Conservation (phyloP, 2,888 invertebrate genomes). For the Anoncus sp. region DNA sequence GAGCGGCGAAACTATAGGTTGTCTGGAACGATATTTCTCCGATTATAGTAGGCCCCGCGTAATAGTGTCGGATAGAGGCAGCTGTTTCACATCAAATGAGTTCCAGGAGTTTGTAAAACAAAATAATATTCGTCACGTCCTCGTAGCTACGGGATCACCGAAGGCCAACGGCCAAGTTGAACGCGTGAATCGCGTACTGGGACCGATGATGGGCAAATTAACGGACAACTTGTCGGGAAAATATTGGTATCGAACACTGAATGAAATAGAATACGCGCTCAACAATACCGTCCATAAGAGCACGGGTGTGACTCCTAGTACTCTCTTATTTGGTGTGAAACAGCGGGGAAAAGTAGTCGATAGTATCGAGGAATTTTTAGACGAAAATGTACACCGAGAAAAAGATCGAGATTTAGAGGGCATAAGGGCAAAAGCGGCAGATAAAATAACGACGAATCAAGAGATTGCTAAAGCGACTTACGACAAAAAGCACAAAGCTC, state of each 20-base stretch:
- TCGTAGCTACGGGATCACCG: conserved; percentile 71
- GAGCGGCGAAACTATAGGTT: conserved; percentile 61
- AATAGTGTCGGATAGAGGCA: conserved; percentile 73
- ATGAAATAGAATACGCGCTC: conserved; percentile 1
- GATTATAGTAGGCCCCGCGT: conserved; percentile 64
- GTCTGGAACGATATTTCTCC: conserved; percentile 62
- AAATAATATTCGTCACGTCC: conserved; percentile 64
- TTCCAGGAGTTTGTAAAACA: conserved; percentile 68
- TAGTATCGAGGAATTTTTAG: too few relatives aligned
- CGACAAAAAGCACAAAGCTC: too few relatives aligned
- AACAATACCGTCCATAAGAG: conserved; percentile 7
- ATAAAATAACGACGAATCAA: too few relatives aligned
- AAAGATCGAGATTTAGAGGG: too few relatives aligned
- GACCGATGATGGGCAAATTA: conserved; percentile 53
- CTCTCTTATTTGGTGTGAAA: too few relatives aligned
- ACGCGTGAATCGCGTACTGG: conserved; percentile 68
- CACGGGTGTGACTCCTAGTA: too few relatives aligned
- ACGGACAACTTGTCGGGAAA: conserved; percentile 1
- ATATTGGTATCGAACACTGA: conserved; percentile 19
- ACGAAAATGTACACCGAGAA: too few relatives aligned
- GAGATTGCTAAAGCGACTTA: too few relatives aligned
- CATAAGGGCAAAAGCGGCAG: too few relatives aligned
- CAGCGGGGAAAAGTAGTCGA: too few relatives aligned
- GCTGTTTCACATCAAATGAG: conserved; percentile 69
- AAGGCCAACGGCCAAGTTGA: too few relatives aligned